Evolutionary conservation across 2,888 invertebrate genomes (phyloP).

Genomic region (Hypena proboscidalis): DNA sequence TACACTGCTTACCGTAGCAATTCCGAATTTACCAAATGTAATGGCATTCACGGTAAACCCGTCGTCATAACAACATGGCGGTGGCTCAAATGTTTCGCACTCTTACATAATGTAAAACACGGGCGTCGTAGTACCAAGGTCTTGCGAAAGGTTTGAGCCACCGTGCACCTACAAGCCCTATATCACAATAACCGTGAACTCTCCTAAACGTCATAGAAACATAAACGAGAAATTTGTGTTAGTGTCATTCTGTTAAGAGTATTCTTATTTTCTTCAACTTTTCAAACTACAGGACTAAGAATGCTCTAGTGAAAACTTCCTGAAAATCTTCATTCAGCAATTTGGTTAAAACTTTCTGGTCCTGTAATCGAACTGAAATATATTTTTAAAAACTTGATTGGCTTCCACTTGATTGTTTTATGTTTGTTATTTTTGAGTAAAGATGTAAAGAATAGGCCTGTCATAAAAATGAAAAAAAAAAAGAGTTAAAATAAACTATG

Average conservation of each 20-base stretch:
- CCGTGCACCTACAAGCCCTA: constrained; percentile 39
- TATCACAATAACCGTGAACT: constrained; percentile 52
- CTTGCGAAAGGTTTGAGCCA: constrained; percentile 39
- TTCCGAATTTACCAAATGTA: constrained; percentile 7
- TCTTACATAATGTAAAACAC: constrained; percentile 1
- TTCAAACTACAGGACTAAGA: too few species aligned
- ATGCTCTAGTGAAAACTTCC: too few species aligned
- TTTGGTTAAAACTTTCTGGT: too few species aligned
- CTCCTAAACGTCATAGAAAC: constrained; percentile 68
- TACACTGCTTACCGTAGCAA: constrained; percentile 8
- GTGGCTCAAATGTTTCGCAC: constrained; percentile 21
- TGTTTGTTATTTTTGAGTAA: too few species aligned
- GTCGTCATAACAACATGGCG: constrained; percentile 24
- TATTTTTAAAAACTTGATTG: too few species aligned
- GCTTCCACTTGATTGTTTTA: too few species aligned
- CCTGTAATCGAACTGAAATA: too few species aligned
- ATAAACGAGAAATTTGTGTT: constrained; percentile 37
- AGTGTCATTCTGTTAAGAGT: constrained; percentile 35
- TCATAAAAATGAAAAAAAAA: too few species aligned
- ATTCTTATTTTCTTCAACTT: too few species aligned
- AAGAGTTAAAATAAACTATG: too few species aligned
- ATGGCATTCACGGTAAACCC: constrained; percentile 40
- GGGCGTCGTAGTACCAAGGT: neutral
- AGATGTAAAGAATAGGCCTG: too few species aligned
- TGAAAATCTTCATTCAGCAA: too few species aligned